Evolutionary conservation across 2,888 invertebrate species (phyloP).

Genomic region (Pseudanteris insignis): DNA sequence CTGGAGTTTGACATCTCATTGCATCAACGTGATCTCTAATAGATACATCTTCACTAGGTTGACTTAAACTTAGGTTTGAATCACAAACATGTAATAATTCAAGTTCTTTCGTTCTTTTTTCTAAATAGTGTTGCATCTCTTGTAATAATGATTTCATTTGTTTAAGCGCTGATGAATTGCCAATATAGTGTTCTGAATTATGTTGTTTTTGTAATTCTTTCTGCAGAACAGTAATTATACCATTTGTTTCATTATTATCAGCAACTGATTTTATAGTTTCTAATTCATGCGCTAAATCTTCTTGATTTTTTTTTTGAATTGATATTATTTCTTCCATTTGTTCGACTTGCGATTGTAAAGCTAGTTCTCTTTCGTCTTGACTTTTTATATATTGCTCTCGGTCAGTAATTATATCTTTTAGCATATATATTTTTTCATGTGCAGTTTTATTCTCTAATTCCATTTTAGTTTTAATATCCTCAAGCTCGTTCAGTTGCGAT

Average conservation of each 20-base stretch:
- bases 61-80: slow-evolving; percentile 75
- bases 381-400: slow-evolving; percentile 79
- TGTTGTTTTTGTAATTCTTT: slow-evolving; percentile 68
- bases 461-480: slow-evolving; percentile 72
- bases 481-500: slow-evolving; percentile 71
- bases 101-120: slow-evolving; percentile 76
- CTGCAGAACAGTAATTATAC: slow-evolving; percentile 67
- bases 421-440: slow-evolving; percentile 77
- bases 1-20: slow-evolving; percentile 66
- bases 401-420: slow-evolving; percentile 81
- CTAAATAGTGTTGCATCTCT: slow-evolving; percentile 75
- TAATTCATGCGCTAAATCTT: slow-evolving; percentile 69
- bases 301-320: slow-evolving; percentile 70
- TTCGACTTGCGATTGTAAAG: slow-evolving; percentile 72
- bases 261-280: slow-evolving; percentile 68
- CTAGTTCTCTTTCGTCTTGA: slow-evolving; percentile 72
- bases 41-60: slow-evolving; percentile 86
- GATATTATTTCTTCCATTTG: slow-evolving; percentile 70
- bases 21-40: slow-evolving; percentile 70
- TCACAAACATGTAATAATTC: slow-evolving; percentile 77
- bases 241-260: slow-evolving; percentile 64
- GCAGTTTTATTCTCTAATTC: slow-evolving; percentile 80
- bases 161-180: slow-evolving; percentile 67
- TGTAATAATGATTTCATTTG: slow-evolving; percentile 68
- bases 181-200: slow-evolving; percentile 67